These are phyloP conservation scores for Hydriomena furcata DNA, from an alignment of 2,888 invertebrate species.

Conservation along the genomic window DNA sequence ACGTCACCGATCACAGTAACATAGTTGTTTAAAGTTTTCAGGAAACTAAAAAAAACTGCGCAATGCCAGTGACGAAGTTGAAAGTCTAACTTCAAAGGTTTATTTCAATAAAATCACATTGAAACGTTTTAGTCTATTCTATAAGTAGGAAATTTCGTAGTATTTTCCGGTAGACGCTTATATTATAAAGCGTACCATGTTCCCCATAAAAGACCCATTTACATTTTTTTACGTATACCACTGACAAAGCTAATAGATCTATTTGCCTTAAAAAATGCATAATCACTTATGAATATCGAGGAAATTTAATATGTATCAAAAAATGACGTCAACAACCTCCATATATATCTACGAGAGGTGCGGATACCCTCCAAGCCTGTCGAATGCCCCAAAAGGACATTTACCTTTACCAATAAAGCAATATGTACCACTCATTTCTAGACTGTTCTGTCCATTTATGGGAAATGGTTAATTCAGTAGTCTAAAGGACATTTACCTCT, in stretches of 20 bases:
- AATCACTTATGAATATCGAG: slow-evolving; percentile 43
- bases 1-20: no score
- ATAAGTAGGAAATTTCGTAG: no score
- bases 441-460: slow-evolving; percentile 36
- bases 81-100: no score
- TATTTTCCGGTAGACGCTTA: no score
- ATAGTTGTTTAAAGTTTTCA: no score
- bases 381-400: slow-evolving; percentile 38
- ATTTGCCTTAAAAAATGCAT: slow-evolving; percentile 39
- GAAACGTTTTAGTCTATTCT: no score
- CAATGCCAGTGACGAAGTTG: no score
- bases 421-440: slow-evolving; percentile 21
- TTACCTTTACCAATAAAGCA: slow-evolving; percentile 34
- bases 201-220: no score
- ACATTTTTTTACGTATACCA: slow-evolving; percentile 13
- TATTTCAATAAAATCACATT: no score
- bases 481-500: slow-evolving; percentile 44
- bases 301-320: slow-evolving; percentile 45
- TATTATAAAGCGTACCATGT: no score
- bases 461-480: slow-evolving; percentile 22
- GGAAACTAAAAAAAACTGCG: no score
- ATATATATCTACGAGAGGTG: slow-evolving; percentile 1
- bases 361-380: background rate
- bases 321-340: slow-evolving; percentile 50
- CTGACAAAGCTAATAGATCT: slow-evolving; percentile 9